Percentiles rank a stretch among this genome's conserved stretches.
Conservation (phyloP, 1,140 invertebrate species). For the Meteorus sp. region DNA sequence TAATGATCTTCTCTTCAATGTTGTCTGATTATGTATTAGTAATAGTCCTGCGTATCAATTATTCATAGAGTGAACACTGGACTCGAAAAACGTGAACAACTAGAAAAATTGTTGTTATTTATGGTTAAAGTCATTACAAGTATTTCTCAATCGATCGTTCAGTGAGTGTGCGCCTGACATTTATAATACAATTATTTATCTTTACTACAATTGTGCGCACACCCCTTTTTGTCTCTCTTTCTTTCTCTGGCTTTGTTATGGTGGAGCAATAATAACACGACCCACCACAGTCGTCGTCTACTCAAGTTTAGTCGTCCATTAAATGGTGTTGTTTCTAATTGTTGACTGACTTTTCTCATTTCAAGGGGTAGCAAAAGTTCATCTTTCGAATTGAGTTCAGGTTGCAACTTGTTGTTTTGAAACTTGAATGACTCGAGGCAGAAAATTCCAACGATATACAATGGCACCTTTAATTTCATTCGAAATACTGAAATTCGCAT, state of each 20-base stretch:
- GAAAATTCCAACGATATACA: too few relatives aligned
- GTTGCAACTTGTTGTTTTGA: slow-evolving; percentile 3
- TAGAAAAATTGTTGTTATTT: not conserved
- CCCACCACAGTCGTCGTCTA: not conserved
- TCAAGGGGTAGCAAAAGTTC: not conserved
- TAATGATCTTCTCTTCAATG: too few relatives aligned
- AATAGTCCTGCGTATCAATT: too few relatives aligned
- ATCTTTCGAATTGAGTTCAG: not conserved
- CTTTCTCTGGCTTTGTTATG: too few relatives aligned
- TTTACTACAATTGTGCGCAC: too few relatives aligned
- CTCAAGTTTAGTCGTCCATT: not conserved
- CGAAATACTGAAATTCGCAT: too few relatives aligned
- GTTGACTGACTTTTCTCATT: not conserved
- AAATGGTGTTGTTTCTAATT: slow-evolving; percentile 11
- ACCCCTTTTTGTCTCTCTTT: too few relatives aligned
- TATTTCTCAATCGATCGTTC: not conserved
- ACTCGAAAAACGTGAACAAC: not conserved
- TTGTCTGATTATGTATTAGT: too few relatives aligned
- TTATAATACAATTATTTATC: too few relatives aligned
- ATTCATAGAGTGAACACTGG: too few relatives aligned
- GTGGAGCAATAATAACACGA: too few relatives aligned
- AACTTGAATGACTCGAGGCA: slow-evolving; percentile 7
- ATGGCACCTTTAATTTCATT: too few relatives aligned
- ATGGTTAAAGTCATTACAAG: not conserved
- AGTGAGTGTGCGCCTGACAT: not conserved